A percentile compares a stretch with the other conserved stretches of the same genome.
Conservation (phyloP, 2,113 vertebrate species). For the Alexandromys fortis region DNA sequence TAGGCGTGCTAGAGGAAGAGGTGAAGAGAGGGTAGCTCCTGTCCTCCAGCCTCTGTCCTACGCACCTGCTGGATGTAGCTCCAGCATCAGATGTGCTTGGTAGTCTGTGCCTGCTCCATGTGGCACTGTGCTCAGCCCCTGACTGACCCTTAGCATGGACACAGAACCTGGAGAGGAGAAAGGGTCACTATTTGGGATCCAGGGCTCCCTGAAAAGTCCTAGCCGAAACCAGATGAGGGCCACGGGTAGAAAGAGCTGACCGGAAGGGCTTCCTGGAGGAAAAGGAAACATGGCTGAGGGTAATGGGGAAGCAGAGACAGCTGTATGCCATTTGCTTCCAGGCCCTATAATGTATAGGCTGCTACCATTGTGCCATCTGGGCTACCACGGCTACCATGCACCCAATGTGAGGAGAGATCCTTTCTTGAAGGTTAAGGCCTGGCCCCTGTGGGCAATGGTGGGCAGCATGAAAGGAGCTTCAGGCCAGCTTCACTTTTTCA, state of each 20-base stretch:
- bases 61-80: fast-evolving
- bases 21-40: not conserved
- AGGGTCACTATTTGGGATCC: not conserved
- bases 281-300: not conserved
- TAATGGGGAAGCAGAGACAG: not conserved
- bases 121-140: not conserved
- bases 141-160: not conserved
- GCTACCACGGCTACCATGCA: not conserved
- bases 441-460: not conserved
- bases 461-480: not conserved
- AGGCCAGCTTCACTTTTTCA: not conserved
- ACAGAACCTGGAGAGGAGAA: not conserved
- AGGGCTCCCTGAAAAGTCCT: not conserved
- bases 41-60: not conserved
- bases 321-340: not conserved
- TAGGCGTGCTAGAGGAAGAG: not conserved
- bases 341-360: not conserved
- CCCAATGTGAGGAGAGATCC: not conserved
- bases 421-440: not conserved
- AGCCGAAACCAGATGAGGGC: not conserved
- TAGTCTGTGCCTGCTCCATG: not conserved
- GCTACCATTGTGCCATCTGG: fast-evolving
- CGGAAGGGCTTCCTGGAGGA: not conserved
- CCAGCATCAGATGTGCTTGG: not conserved
- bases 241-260: not conserved